These are phyloP conservation scores for Porites lutea DNA, from an alignment of 64 coral and sea anemone species.

Conservation along the genomic window DNA sequence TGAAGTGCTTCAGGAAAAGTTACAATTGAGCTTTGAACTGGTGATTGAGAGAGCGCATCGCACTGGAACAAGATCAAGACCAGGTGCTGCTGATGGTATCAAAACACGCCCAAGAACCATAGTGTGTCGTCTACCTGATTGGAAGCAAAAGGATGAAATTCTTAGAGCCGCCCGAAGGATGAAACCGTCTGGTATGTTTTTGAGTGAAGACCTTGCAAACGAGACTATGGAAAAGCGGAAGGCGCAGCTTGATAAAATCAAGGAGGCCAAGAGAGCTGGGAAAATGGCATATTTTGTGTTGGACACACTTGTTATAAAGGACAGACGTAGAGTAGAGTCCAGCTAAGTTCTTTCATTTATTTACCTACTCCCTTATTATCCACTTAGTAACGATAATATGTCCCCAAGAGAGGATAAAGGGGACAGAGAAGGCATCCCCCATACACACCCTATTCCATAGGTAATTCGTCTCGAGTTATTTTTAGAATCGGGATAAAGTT, in stretches of 20 bases:
- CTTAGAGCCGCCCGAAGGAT: slow-evolving; percentile 12
- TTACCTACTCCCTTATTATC: neutral
- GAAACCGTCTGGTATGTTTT: slow-evolving; percentile 30
- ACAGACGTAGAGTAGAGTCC: slow-evolving; percentile 2
- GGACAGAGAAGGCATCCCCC: no score
- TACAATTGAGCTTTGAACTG: neutral
- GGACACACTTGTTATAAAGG: slow-evolving; percentile 30
- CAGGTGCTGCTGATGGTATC: neutral
- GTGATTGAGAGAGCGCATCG: neutral
- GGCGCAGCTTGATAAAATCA: slow-evolving; percentile 21
- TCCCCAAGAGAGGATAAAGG: no score
- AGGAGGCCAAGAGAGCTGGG: slow-evolving; percentile 40
- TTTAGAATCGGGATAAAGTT: no score
- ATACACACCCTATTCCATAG: no score
- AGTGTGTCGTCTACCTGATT: slow-evolving; percentile 45
- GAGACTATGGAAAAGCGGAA: slow-evolving; percentile 32
- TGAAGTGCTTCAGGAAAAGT: neutral
- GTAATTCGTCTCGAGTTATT: no score
- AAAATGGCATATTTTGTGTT: slow-evolving; percentile 63
- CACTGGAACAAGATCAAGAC: neutral
- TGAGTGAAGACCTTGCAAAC: slow-evolving; percentile 47
- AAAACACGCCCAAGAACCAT: slow-evolving; percentile 37
- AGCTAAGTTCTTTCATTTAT: neutral
- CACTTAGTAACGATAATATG: no score
- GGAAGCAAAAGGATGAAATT: slow-evolving; percentile 61